Evolutionary conservation across 2,888 invertebrate genomes (phyloP), one percentile per base, ranked within the genome.

Genomic region (Drosophila anomalata): DNA sequence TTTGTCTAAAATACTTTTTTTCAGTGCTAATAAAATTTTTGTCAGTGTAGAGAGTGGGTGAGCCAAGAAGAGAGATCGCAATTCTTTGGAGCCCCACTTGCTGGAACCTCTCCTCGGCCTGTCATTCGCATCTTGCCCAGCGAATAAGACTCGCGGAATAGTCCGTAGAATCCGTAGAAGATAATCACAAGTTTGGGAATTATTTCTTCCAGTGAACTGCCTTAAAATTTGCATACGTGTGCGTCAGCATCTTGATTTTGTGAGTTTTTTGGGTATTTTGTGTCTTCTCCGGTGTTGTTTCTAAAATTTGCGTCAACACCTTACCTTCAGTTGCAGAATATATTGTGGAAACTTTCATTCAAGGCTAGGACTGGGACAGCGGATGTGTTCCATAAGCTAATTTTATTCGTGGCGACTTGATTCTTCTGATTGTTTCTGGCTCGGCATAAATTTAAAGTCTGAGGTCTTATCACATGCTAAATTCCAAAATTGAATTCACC

Each of bases 211-310:
- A 59, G 80, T 83, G 75, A 77, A 75, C 79, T 57, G 50, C 51
- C 14, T 11, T 33, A 44, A 36, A 68, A 80, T 84, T 84, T 80
- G 76, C 84, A 87, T 81, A 86, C 76, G 78, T 87, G 78, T 80
- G 76, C 78, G 87, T 83, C 77, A 79, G 66, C 58, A 59, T 67
- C 61, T 77, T 39, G 42, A 42, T 56, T 58, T 59, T 56, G 7
- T 54, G 39, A 50, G 29, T 42, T 55, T 20, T 51, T 57, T 51
- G 22, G 33, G 9, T 51, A n/a, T 62, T 69, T 75, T 62, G 58
- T 55, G 24, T 59, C 36, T 17, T 39, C 61, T 60, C 2, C 2
- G n/a, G 62, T 60, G 41, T 39, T 17, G 17, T 17, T 17, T 48
- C 47, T 50, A 26, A 36, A 42, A 66, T 74, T 55, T 66, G 52